Base-by-base conservation (phyloP, 2,113 vertebrate species). In the Macquaria australasica region DNA sequence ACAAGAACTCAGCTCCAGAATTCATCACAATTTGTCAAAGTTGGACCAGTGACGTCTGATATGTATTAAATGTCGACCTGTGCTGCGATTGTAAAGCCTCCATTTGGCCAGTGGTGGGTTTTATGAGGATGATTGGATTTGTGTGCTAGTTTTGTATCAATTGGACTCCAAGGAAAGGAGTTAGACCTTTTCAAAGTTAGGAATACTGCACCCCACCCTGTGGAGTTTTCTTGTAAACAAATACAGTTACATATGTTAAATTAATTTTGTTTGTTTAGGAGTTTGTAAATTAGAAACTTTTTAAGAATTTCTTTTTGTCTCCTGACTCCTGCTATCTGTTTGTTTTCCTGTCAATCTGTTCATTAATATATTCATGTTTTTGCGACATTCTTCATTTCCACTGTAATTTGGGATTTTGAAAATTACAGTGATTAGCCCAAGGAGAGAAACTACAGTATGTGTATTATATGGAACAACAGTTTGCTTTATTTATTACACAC, bases 301-400 rank as follows among this genome's bases (percentile, higher is more conserved):
- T 5, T 28, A 21, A 56, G n/a, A 21, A 37, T 14, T 51, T 43
- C 15, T 64, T 20, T 55, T 62, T 15, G 34, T 68, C 28, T 31
- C 2, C 28, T 31, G 28, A 31, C 16, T 73, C 25, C 34, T 63
- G 16, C 62, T 69, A 56, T 74, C 79, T 69, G 53, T 78, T 73
- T 77, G 6, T 79, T 74, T 71, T 37, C 18, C 28, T 67, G 20
- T 85, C 53, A 73, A 0, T 82, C 31, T 66, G 73, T 23, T 77
- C n/a, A n/a, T 45, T 45, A 15, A 48, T 82, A 45, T 51, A 43
- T 72, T 51, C 20, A 31, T 81, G 15, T 53, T 39, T 63, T 70
- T 72, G 5, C 55, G 69, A 68, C n/a, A 56, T 48, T 56, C 59
- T 53, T 77, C 6, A 50, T 72, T 72, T 43, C 43, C 53, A 14